Base-by-base conservation (phyloP, 2,113 vertebrate genomes). In the Paraplagusia blochii region DNA sequence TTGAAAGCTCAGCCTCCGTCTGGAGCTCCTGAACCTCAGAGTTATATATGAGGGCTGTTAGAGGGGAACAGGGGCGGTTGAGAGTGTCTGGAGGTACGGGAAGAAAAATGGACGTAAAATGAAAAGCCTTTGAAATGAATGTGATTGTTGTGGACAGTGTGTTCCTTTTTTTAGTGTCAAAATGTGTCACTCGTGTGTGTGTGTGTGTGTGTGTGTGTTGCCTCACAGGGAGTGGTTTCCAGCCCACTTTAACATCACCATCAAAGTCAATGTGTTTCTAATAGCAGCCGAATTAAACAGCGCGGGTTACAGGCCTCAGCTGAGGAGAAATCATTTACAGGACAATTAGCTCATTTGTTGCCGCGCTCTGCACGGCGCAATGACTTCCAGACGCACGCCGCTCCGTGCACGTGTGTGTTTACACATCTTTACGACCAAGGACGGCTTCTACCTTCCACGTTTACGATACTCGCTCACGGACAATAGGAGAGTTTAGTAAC, bases 331-430 rank as follows among this genome's bases (percentile, higher is more conserved):
- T 86, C 86, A 86, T 87, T 89, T 88, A 85, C 82, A 83, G 80
- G 82, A 81, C 85, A 88, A 88, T 88, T 89, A 88, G 83, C 86
- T 86, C 86, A 89, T 86, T 88, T 81, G 83, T 88, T 89, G 82
- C 84, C 85, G 63, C 33, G 74, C 81, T 81, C 83, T 60, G 67
- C 29, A 47, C 66, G 56, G 77, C 76, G n/a, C 80, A 86, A 89
- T 68, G 82, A 83, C 85, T 89, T 86, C 86, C 86, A 87, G 79
- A 83, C 83, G 72, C 58, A 38, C 66, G 43, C 40, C 64, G 50
- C 67, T 58, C 50, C 56, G 65, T 72, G n/a, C 42, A 22, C 58
- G 45, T 58, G 35, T 45, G 12, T 13, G 11, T 29, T 16, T 36
- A 36, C 18, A n/a, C 22, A 29, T 29, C 22, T 29, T 29, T 29